Percentiles rank a stretch among this genome's conserved stretches.
phyloP scores from a whole-genome alignment of 1,140 invertebrate species.

The Medauroidea extradentata region DNA sequence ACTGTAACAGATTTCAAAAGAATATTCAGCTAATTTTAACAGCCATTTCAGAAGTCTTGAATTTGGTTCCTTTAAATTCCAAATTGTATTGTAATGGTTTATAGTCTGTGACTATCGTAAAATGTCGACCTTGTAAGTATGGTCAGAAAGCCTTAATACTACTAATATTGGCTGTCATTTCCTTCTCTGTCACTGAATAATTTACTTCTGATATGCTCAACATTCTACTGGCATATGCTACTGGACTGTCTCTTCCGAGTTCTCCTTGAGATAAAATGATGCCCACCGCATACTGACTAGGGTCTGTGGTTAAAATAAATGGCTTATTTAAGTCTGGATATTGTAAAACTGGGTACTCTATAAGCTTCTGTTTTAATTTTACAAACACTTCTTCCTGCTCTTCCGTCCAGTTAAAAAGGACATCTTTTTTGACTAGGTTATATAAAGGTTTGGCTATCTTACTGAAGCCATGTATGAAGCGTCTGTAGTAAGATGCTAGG shows the following conservation, averaged over 20 bases:
- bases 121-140: constrained; percentile 45
- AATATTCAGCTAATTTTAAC: constrained; percentile 45
- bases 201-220: constrained; percentile 34
- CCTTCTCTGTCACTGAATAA: constrained; percentile 47
- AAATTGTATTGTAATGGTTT: constrained; percentile 46
- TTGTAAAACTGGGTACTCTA: not conserved
- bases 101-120: constrained; percentile 50
- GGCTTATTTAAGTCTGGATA: not conserved
- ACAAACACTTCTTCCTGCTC: not conserved
- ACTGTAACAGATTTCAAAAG: constrained; percentile 43
- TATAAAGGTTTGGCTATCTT: constrained; percentile 19
- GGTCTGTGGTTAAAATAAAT: constrained; percentile 9
- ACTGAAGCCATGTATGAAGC: constrained; percentile 10
- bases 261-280: constrained; percentile 17
- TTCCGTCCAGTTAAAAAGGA: not conserved
- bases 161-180: constrained; percentile 50
- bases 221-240: constrained; percentile 33
- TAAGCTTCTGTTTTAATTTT: not conserved
- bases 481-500: constrained; percentile 14
- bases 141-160: constrained; percentile 42
- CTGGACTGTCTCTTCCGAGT: constrained; percentile 14
- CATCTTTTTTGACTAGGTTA: constrained; percentile 5
- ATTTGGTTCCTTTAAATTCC: constrained; percentile 42
- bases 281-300: constrained; percentile 14
- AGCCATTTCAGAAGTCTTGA: constrained; percentile 47